These are phyloP conservation scores for Gasterosteus aculeatus DNA, from an alignment of 2,113 vertebrate genomes.

Conservation along the genomic window DNA sequence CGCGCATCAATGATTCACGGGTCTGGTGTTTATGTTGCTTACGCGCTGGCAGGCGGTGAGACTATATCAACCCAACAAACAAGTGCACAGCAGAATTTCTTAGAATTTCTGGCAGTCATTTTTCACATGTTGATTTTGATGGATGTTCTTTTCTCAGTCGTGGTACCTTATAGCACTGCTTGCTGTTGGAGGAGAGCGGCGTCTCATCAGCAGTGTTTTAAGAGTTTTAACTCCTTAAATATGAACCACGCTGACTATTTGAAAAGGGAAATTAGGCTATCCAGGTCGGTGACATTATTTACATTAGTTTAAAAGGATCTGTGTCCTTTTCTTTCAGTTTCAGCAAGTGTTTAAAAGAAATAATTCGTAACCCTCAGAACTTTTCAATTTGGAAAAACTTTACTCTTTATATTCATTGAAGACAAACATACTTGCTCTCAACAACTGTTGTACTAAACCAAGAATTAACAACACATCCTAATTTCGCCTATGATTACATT, in stretches of 20 bases:
- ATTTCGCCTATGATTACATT: background rate
- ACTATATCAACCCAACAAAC: constrained; percentile 12
- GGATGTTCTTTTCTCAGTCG: constrained; percentile 36
- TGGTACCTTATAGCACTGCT: background rate
- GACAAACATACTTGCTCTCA: background rate
- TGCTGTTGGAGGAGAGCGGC: background rate
- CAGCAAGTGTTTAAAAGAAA: background rate
- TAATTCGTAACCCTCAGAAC: background rate
- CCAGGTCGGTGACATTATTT: background rate
- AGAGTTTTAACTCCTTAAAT: background rate
- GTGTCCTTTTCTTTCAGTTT: background rate
- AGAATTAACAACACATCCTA: no score
- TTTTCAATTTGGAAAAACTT: background rate
- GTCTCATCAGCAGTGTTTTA: background rate
- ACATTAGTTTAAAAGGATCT: background rate
- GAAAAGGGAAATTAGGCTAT: no score
- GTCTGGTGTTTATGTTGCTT: constrained; percentile 6
- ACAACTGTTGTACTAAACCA: background rate
- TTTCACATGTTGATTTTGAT: constrained; percentile 44
- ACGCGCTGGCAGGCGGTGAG: background rate
- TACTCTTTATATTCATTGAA: background rate
- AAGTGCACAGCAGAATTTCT: background rate
- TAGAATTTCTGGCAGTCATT: constrained; percentile 26
- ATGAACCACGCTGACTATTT: no score
- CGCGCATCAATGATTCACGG: constrained; percentile 46